Base-by-base conservation (phyloP, 2,888 invertebrate species). In the Endomychus coccineus region DNA sequence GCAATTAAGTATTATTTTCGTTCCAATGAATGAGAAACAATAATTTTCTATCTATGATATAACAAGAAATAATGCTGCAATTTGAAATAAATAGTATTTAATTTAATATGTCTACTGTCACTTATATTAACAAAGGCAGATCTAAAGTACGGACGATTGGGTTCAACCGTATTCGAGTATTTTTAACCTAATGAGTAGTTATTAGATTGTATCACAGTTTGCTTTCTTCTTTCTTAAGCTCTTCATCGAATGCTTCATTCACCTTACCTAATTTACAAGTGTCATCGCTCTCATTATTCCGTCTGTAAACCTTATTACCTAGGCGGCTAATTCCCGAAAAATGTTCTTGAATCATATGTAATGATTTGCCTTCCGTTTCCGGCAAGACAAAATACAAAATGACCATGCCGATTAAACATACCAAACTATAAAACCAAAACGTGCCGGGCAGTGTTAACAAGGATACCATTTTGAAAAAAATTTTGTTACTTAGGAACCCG, bases 341-440 rank as follows among this genome's bases (percentile, higher is more conserved):
- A 58, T 83, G 82, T 40, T 77, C 73, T 50, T 80, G 76, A 31
- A 85, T 83, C 48, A 83, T 82, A 35, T 71, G 70, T 24, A 88
- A 61, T 1, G 76, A 77, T 52, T 83, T 77, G 0, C 86, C 85
- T 60, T 88, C 88, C 0, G 89, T 89, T 69, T 89, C 89, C 0
- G 88, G 88, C 38, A 89, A 61, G 17, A 75, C 66, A 41, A 78
- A 78, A 56, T 78, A 84, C 17, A 88, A 67, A 5, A 75, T 60
- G 3, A 75, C 42, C n/a, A 75, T 69, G 0, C 85, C 86, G 0
- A 73, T 42, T 3, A 82, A 59, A 49, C 81, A 73, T 2, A 84
- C 67, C 2, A 66, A 45, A 0, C 78, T 75, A 56, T 84, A 83
- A 16, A 85, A 70, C 53, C 79, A 75, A 55, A 85, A 85, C 0